These are phyloP conservation scores for Nasonia oneida DNA, from an alignment of 2,888 invertebrate genomes.

Conservation along the genomic window DNA sequence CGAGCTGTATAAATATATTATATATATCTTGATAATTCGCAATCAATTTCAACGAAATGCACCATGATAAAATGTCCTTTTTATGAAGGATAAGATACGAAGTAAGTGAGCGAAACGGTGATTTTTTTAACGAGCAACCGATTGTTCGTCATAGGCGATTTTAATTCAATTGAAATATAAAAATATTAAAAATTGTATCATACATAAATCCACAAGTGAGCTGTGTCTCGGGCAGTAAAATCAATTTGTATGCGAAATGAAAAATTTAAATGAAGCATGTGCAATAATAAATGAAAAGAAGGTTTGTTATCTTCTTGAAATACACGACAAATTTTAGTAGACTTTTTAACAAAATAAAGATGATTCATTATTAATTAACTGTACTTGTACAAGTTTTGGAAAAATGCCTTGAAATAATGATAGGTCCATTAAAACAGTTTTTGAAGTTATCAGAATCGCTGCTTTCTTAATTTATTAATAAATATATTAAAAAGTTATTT, in stretches of 20 bases:
- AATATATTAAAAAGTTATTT: conserved; percentile 33
- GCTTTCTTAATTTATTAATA: conserved; percentile 34
- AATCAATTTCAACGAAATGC: conserved; percentile 64
- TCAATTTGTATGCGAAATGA: conserved; percentile 58
- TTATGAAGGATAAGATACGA: conserved; percentile 56
- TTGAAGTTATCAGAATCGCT: conserved; percentile 27
- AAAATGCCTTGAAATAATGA: conserved; percentile 46
- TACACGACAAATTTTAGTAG: conserved; percentile 60
- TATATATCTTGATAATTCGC: conserved; percentile 62
- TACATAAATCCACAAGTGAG: conserved; percentile 59
- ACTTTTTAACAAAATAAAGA: conserved; percentile 57
- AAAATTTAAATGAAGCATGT: conserved; percentile 59
- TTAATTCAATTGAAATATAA: conserved; percentile 60
- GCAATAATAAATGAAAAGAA: conserved; percentile 61
- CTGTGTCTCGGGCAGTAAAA: conserved; percentile 60
- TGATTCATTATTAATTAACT: conserved; percentile 51
- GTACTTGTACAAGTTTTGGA: conserved; percentile 30
- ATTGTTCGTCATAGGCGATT: conserved; percentile 61
- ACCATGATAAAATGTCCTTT: conserved; percentile 59
- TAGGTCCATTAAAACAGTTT: conserved; percentile 35
- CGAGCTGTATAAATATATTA: conserved; percentile 39
- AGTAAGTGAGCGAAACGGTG: conserved; percentile 56
- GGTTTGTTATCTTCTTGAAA: conserved; percentile 61
- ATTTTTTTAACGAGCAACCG: conserved; percentile 61
- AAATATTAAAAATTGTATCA: conserved; percentile 62